A percentile compares a stretch with the other conserved stretches of the same genome.
These are phyloP conservation scores for Tachystola acroxantha DNA, from an alignment of 2,888 invertebrate genomes.

Conservation along the genomic window DNA sequence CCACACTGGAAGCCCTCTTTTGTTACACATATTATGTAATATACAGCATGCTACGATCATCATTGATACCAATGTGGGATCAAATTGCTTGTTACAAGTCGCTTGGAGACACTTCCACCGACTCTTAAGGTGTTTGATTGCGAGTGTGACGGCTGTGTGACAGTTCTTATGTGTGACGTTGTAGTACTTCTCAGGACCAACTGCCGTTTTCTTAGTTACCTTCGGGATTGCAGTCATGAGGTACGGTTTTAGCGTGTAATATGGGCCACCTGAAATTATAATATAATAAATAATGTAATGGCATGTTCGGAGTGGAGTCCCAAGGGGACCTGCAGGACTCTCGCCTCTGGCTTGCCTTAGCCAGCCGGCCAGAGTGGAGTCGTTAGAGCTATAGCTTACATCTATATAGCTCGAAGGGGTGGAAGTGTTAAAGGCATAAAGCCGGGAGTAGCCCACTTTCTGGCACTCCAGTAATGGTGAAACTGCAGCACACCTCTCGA, in stretches of 20 bases:
- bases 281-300: too few species aligned
- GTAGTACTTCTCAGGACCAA: constrained; percentile 62
- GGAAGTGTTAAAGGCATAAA: too few species aligned
- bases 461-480: too few species aligned
- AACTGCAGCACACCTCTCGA: too few species aligned
- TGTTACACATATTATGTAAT: constrained; percentile 55
- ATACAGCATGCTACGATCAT: constrained; percentile 60
- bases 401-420: too few species aligned
- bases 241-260: constrained; percentile 57
- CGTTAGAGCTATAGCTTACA: too few species aligned
- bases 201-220: constrained; percentile 61
- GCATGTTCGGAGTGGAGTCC: too few species aligned
- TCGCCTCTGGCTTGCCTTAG: too few species aligned
- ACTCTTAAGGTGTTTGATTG: constrained; percentile 62
- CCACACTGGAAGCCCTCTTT: constrained; percentile 36
- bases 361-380: too few species aligned
- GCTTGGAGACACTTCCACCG: constrained; percentile 67
- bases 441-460: too few species aligned
- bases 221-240: constrained; percentile 64
- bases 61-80: constrained; percentile 49
- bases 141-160: constrained; percentile 40
- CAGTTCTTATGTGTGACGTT: constrained; percentile 45
- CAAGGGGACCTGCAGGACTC: too few species aligned
- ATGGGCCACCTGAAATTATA: constrained; percentile 50
- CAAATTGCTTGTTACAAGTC: constrained; percentile 62